A percentile compares a stretch with the other conserved stretches of the same genome.
Evolutionary conservation across 2,113 vertebrate species (phyloP).

Genomic region (Polypterus bichir): DNA sequence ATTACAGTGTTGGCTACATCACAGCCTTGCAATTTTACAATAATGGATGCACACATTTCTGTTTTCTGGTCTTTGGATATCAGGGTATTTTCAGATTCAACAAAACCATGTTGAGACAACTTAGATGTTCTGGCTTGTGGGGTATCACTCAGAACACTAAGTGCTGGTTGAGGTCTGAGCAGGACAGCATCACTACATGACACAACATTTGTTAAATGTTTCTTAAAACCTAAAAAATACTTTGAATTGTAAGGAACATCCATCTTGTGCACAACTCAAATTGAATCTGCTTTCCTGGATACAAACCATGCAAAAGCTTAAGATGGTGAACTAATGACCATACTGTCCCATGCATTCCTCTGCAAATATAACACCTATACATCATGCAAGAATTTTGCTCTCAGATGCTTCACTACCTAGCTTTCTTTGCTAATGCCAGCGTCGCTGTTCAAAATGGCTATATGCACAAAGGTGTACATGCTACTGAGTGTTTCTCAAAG

Average conservation of each 20-base stretch:
- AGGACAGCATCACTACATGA: neutral
- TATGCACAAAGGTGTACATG: no score
- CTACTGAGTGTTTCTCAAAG: neutral
- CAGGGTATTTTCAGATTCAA: no score
- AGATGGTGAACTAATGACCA: no score
- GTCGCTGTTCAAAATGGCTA: no score
- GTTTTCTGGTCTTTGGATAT: no score
- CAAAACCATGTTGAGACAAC: no score
- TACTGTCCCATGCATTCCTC: no score
- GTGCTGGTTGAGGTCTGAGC: neutral
- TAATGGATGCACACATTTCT: neutral
- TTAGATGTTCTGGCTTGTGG: no score
- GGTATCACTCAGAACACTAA: neutral
- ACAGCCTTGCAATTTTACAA: constrained; percentile 1
- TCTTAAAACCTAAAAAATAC: constrained; percentile 9
- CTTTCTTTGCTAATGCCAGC: no score
- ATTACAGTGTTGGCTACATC: constrained; percentile 8
- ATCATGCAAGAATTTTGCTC: no score
- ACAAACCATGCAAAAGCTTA: neutral
- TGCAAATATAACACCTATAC: no score
- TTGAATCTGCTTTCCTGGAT: constrained; percentile 1
- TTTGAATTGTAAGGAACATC: constrained; percentile 11
- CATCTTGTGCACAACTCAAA: constrained; percentile 7
- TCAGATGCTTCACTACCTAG: no score
- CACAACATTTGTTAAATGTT: constrained; percentile 1